Base-by-base conservation (phyloP, 2,113 vertebrate species). In the Sciurus niger region DNA sequence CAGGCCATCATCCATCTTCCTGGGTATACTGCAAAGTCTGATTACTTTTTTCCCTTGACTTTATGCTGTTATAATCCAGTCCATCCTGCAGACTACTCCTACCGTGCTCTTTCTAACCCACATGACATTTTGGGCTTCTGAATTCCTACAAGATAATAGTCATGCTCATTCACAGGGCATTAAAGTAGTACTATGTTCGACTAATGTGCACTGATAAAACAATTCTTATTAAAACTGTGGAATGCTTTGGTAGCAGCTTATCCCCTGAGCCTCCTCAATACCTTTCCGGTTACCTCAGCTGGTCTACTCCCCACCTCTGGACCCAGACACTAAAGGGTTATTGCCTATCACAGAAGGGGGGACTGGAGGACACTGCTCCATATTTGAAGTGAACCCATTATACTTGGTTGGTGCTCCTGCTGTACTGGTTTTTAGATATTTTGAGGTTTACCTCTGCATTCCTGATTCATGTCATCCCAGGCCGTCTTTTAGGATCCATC, bases 351-450 rank as follows among this genome's bases (percentile, higher is more conserved):
- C 8, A 93, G 34, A 67, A 84, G 13, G 34, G 46, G 40, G 76
- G 24, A 32, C 67, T 97, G 32, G 30, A 80, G 67, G 18, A 70
- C 53, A 91, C 25, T 82, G 40, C 84, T 93, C 7, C 53, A 43
- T n/a, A 12, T 10, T 85, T 85, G 30, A 84, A 28, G 60, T 77
- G 8, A 14, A 91, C 46, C 37, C 14, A 40, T 85, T 93, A n/a
- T 65, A 40, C 48, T 73, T 78, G 30, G 30, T 63, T 70, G 58
- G 14, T 93, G 85, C 40, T 94, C 30, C 30, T 83, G 48, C n/a
- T 85, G 7, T 85, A 86, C 48, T 68, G 14, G 18, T 46, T 97
- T 84, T 95, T 78, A 60, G 77, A 48, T 89, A 89, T 93, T 89
- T 93, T 86, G 51, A 89, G 65, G 30, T 92, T 80, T 85, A 37